These are phyloP conservation scores for Luidia sarsii DNA, from an alignment of 53 echinoderm and acorn worm genomes.

Conservation along the genomic window DNA sequence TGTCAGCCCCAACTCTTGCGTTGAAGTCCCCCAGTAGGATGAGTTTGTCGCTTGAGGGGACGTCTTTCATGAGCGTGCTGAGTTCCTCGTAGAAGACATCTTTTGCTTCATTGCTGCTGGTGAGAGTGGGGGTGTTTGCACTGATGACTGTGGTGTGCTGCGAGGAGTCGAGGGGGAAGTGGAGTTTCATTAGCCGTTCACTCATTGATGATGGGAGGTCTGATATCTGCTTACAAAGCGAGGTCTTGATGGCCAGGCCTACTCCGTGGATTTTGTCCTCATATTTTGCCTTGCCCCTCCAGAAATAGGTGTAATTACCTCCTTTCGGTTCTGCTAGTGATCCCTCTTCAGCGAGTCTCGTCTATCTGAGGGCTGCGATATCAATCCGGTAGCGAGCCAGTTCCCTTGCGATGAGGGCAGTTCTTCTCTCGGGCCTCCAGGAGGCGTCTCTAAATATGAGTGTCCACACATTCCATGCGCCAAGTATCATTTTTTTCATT, in stretches of 20 bases:
- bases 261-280: slow-evolving; percentile 5
- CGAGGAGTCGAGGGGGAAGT: not conserved
- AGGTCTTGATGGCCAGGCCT: slow-evolving; percentile 13
- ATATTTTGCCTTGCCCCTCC: not conserved
- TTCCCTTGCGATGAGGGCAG: not conserved
- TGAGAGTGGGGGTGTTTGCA: slow-evolving; percentile 41
- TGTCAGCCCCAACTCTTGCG: not conserved
- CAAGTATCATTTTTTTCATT: not conserved
- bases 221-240: not conserved
- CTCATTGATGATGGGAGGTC: slow-evolving; percentile 18
- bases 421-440: not conserved
- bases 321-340: not conserved
- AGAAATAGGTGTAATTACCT: slow-evolving; percentile 24
- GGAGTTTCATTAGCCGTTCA: slow-evolving; percentile 30
- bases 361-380: not conserved
- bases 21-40: not conserved
- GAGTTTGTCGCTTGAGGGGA: not conserved
- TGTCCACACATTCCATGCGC: not conserved
- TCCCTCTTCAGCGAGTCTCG: not conserved
- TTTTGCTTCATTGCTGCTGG: not conserved
- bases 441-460: not conserved
- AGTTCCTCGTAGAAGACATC: not conserved
- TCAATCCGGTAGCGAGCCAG: not conserved
- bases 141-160: slow-evolving; percentile 8
- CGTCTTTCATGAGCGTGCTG: not conserved